These are phyloP conservation scores for Oreochromis niloticus DNA, from an alignment of 2,113 vertebrate species.

Conservation along the genomic window DNA sequence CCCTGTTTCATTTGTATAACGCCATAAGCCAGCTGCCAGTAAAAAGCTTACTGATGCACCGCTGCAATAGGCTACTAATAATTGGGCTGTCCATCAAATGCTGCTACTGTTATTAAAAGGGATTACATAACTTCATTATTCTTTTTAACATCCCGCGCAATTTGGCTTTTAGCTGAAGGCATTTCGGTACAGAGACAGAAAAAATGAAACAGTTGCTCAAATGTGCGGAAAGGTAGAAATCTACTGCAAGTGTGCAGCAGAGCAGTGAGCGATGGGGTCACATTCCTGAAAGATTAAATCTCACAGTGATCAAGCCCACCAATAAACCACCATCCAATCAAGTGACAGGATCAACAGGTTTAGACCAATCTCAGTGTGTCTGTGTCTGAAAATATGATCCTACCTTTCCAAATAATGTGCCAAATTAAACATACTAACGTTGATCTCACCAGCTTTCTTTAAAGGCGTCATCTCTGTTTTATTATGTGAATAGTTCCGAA, in stretches of 20 bases:
- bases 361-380: background rate
- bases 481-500: background rate
- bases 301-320: constrained; percentile 11
- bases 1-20: background rate
- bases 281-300: constrained; percentile 52
- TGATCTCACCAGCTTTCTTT: background rate
- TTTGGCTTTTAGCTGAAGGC: background rate
- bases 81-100: background rate
- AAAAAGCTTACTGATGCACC: background rate
- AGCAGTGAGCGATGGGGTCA: constrained; percentile 13
- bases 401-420: background rate
- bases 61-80: background rate
- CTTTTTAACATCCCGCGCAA: background rate
- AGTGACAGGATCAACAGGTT: constrained; percentile 24
- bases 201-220: background rate
- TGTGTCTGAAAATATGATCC: background rate
- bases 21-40: background rate
- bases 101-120: background rate
- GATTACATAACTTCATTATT: background rate
- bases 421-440: background rate
- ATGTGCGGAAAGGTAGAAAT: background rate
- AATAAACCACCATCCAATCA: constrained; percentile 30
- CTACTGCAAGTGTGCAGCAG: background rate
- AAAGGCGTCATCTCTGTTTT: background rate
- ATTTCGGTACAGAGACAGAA: background rate